Evolutionary conservation across 2,113 vertebrate genomes (phyloP).

Genomic region (Corythornis cristatus): DNA sequence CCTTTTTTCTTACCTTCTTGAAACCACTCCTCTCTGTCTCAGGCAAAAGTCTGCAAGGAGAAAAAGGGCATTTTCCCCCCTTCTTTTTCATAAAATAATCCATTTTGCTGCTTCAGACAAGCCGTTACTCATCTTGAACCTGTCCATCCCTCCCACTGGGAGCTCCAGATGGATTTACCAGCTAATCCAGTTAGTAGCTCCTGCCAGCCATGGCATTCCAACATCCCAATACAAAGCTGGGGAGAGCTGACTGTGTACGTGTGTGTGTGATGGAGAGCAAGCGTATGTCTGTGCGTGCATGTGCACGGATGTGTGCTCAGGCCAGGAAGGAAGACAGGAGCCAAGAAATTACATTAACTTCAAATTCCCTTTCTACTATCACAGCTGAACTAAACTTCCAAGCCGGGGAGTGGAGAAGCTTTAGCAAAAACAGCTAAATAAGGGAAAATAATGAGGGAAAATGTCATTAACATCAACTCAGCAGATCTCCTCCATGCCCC

Average conservation of each 20-base stretch:
- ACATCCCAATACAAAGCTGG: constrained; percentile 23
- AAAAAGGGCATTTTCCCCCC: constrained; percentile 22
- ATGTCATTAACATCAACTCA: background rate
- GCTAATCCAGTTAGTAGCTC: constrained; percentile 75
- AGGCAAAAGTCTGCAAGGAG: constrained; percentile 48
- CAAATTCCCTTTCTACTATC: background rate
- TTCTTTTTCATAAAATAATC: constrained; percentile 69
- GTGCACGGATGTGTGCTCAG: background rate
- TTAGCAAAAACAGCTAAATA: background rate
- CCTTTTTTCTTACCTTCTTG: background rate
- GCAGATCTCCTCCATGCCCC: background rate
- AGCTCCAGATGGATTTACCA: constrained; percentile 77
- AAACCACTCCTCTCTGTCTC: background rate
- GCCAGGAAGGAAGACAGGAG: background rate
- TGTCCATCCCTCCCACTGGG: constrained; percentile 61
- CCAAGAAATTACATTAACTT: background rate
- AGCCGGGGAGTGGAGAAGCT: background rate
- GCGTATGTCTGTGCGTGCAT: background rate
- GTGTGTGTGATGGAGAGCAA: background rate
- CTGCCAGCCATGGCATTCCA: constrained; percentile 70
- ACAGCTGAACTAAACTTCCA: background rate
- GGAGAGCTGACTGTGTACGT: background rate
- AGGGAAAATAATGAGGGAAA: background rate
- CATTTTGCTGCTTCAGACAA: constrained; percentile 74
- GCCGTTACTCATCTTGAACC: constrained; percentile 74